These are phyloP conservation scores for Drosophila glabriapex DNA, from an alignment of 2,888 invertebrate species.

Conservation along the genomic window DNA sequence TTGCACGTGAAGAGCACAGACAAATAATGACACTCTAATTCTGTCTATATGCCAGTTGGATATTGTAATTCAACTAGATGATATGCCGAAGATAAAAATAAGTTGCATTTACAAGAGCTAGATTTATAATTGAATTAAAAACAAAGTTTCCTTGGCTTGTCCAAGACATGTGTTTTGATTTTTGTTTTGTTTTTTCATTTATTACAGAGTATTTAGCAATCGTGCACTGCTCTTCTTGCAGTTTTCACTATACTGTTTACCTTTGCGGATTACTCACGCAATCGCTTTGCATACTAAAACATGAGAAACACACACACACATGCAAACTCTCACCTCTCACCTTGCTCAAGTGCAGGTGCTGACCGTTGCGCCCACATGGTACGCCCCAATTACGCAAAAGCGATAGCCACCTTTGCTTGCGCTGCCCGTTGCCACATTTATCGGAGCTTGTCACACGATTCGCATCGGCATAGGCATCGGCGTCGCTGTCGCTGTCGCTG, in stretches of 20 bases:
- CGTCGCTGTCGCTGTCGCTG: constrained; percentile 3
- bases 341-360: constrained; percentile 17
- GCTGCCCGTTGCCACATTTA: constrained; percentile 29
- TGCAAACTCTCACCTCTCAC: constrained; percentile 18
- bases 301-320: not conserved
- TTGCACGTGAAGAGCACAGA: constrained; percentile 2
- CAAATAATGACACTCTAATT: not conserved
- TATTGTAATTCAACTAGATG: not conserved
- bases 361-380: constrained; percentile 43
- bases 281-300: constrained; percentile 2
- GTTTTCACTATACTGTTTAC: constrained; percentile 18
- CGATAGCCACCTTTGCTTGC: constrained; percentile 19
- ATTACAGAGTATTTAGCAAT: not conserved
- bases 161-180: not conserved
- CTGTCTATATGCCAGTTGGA: not conserved
- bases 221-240: not conserved
- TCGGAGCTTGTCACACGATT: constrained; percentile 51
- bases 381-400: constrained; percentile 46
- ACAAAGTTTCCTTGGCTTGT: not conserved
- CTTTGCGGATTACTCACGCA: constrained; percentile 27
- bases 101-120: not conserved
- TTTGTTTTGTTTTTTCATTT: not conserved
- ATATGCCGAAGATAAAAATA: not conserved
- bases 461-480: constrained; percentile 14
- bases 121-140: not conserved